These are phyloP conservation scores for Callocephalon fimbriatum DNA, from an alignment of 2,113 vertebrate species.

Conservation along the genomic window DNA sequence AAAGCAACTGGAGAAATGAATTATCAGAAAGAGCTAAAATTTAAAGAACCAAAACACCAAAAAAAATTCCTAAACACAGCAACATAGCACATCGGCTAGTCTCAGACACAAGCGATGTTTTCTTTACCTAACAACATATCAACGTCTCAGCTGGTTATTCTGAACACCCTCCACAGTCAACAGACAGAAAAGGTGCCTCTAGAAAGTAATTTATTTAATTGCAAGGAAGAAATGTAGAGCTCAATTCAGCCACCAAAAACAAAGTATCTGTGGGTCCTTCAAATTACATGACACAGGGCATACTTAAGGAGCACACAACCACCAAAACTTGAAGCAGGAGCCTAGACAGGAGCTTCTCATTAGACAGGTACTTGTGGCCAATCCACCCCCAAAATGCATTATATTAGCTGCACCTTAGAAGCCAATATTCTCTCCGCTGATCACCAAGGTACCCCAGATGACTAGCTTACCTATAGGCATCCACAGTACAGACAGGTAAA, in stretches of 20 bases:
- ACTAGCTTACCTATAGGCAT: background rate
- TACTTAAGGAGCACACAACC: fast-evolving
- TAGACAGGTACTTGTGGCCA: fast-evolving
- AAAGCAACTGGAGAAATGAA: background rate
- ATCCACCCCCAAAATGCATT: background rate
- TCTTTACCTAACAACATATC: too few species aligned
- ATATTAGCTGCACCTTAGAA: background rate
- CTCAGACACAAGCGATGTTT: background rate
- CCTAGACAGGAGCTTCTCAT: background rate
- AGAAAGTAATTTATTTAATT: background rate
- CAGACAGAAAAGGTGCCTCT: fast-evolving
- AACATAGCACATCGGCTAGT: fast-evolving
- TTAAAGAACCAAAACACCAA: fast-evolving
- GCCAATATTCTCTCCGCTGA: background rate
- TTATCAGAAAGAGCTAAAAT: background rate
- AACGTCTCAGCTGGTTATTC: background rate
- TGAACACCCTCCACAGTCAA: background rate
- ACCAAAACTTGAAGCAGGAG: background rate
- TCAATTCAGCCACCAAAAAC: background rate
- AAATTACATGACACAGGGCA: fast-evolving
- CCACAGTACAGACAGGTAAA: fast-evolving
- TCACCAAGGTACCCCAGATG: fast-evolving
- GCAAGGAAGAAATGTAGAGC: background rate
- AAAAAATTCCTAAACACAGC: background rate
- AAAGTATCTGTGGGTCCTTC: fast-evolving